Percentiles rank a stretch among this genome's conserved stretches.
These are phyloP conservation scores for Sebastes nivosus DNA, from an alignment of 2,797 vertebrate genomes.

Conservation along the genomic window DNA sequence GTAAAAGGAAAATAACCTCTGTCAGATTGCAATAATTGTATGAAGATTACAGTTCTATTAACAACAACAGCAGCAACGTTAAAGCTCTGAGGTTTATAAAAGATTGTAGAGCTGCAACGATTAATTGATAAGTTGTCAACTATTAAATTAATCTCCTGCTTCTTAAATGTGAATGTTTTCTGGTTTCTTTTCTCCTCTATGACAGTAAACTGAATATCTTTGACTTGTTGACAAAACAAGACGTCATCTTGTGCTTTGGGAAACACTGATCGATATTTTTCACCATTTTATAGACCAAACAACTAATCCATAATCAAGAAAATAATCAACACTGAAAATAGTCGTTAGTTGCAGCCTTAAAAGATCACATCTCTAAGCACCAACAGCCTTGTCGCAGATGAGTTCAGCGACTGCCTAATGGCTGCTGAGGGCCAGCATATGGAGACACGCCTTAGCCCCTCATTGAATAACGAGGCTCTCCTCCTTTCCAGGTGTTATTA, in stretches of 20 bases:
- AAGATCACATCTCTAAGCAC: neutral
- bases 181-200: too few relatives aligned
- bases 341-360: neutral
- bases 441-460: slow-evolving; percentile 52
- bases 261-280: too few relatives aligned
- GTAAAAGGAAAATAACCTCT: neutral
- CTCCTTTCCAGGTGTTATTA: slow-evolving; percentile 63
- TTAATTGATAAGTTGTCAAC: too few relatives aligned
- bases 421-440: slow-evolving; percentile 62
- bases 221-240: too few relatives aligned
- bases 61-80: neutral
- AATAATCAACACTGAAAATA: too few relatives aligned
- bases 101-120: neutral
- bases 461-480: slow-evolving; percentile 57
- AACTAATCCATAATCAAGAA: too few relatives aligned
- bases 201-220: too few relatives aligned
- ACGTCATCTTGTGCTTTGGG: too few relatives aligned
- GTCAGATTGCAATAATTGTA: neutral
- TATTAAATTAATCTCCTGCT: too few relatives aligned
- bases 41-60: neutral
- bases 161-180: too few relatives aligned
- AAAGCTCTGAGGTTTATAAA: neutral
- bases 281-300: too few relatives aligned
- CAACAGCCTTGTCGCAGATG: slow-evolving; percentile 14
- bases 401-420: slow-evolving; percentile 35